These are phyloP conservation scores for Danionella cerebrum DNA, from an alignment of 2,113 vertebrate genomes.

Conservation along the genomic window DNA sequence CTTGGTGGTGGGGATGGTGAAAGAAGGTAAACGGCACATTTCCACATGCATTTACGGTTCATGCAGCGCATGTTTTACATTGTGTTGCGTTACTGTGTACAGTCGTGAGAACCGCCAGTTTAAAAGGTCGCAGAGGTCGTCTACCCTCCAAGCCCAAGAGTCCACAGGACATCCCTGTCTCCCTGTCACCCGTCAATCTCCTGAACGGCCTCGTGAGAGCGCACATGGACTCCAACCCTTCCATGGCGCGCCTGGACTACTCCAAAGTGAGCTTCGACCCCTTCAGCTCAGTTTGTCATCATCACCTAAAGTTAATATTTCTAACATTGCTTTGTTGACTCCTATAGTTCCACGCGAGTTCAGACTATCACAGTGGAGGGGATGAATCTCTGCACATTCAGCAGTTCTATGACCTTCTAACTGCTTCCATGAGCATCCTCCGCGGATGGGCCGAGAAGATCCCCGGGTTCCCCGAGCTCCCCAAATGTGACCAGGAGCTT, in stretches of 20 bases:
- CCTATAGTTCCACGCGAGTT: slow-evolving; percentile 86
- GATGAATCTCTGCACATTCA: slow-evolving; percentile 90
- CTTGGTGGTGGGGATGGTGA: slow-evolving; percentile 90
- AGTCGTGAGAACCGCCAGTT: slow-evolving; percentile 91
- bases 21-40: slow-evolving; percentile 77
- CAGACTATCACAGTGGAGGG: slow-evolving; percentile 77
- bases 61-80: too few species aligned
- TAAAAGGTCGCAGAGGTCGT: slow-evolving; percentile 90
- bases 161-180: slow-evolving; percentile 73
- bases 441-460: slow-evolving; percentile 89
- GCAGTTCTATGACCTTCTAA: slow-evolving; percentile 93
- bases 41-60: background rate
- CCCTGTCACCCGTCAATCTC: slow-evolving; percentile 77
- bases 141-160: slow-evolving; percentile 90
- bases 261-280: slow-evolving; percentile 77
- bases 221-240: slow-evolving; percentile 90
- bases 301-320: too few species aligned
- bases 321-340: slow-evolving; percentile 27
- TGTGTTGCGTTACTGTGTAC: slow-evolving; percentile 22
- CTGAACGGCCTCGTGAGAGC: slow-evolving; percentile 87
- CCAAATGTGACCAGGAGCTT: slow-evolving; percentile 87
- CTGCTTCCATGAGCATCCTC: slow-evolving; percentile 94
- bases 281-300: too few species aligned
- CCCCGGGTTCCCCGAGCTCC: slow-evolving; percentile 81
- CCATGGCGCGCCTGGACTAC: slow-evolving; percentile 84